Conservation (phyloP, 2,888 invertebrate species). For the Acleris emargana region DNA sequence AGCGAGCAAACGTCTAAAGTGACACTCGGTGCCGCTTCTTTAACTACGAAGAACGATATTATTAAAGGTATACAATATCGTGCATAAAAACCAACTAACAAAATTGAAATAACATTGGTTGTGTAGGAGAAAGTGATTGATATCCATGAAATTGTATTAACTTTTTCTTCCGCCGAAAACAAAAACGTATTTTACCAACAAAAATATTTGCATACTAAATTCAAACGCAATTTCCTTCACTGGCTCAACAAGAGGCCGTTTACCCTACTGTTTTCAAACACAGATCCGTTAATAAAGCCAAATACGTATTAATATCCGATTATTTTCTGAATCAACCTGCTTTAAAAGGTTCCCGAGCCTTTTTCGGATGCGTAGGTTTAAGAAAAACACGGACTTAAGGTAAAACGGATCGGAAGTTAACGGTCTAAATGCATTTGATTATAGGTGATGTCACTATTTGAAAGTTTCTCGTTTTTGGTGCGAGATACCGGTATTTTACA, state of each 20-base stretch:
- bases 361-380: constrained; percentile 28
- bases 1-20: no score
- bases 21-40: no score
- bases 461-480: constrained; percentile 26
- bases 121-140: no score
- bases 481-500: not conserved
- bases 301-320: constrained; percentile 39
- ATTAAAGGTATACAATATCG: no score
- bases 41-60: no score
- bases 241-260: constrained; percentile 9
- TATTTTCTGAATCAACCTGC: constrained; percentile 36
- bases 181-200: no score
- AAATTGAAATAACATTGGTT: no score
- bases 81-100: no score
- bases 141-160: no score
- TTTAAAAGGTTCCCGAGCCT: constrained; percentile 32
- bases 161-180: no score
- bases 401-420: constrained; percentile 37
- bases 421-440: constrained; percentile 36
- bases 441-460: constrained; percentile 31
- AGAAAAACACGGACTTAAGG: constrained; percentile 38
- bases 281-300: constrained; percentile 37
- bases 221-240: not conserved
- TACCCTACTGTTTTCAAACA: constrained; percentile 34
- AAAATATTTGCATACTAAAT: not conserved